Conservation (phyloP, 2,113 vertebrate genomes). For the Dicrurus megarhynchus region DNA sequence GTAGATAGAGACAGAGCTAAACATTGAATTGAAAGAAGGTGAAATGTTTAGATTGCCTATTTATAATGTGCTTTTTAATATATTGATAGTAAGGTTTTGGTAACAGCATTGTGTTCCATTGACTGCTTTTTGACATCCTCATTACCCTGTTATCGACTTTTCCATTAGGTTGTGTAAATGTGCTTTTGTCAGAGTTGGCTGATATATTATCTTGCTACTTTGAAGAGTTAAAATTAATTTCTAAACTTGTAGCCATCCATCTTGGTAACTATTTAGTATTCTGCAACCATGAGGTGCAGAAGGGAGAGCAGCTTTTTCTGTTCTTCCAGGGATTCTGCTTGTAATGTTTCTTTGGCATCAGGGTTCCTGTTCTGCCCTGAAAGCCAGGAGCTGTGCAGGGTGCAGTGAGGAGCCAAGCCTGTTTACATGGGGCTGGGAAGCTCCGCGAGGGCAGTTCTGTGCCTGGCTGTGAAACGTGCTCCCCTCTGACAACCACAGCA, state of each 20-base stretch:
- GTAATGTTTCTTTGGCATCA: fast-evolving
- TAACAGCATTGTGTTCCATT: background rate
- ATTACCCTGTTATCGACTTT: background rate
- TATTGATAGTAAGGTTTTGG: background rate
- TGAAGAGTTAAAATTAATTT: background rate
- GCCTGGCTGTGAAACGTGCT: background rate
- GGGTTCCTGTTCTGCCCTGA: background rate
- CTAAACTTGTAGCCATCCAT: background rate
- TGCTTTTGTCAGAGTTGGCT: background rate
- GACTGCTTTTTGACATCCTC: background rate
- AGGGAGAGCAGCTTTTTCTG: background rate
- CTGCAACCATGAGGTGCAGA: background rate
- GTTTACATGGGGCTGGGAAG: background rate
- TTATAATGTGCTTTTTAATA: background rate
- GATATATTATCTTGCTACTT: background rate
- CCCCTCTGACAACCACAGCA: background rate
- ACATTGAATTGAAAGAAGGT: background rate
- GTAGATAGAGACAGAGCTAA: background rate
- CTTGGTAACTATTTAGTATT: background rate
- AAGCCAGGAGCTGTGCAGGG: background rate
- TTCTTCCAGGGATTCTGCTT: background rate
- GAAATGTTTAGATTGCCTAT: background rate
- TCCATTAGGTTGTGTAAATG: background rate
- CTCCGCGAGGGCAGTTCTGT: background rate
- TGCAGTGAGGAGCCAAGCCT: background rate